Evolutionary conservation across 2,888 invertebrate genomes (phyloP), one percentile per base, ranked within the genome.

Genomic region (Epistrophella euchroma): DNA sequence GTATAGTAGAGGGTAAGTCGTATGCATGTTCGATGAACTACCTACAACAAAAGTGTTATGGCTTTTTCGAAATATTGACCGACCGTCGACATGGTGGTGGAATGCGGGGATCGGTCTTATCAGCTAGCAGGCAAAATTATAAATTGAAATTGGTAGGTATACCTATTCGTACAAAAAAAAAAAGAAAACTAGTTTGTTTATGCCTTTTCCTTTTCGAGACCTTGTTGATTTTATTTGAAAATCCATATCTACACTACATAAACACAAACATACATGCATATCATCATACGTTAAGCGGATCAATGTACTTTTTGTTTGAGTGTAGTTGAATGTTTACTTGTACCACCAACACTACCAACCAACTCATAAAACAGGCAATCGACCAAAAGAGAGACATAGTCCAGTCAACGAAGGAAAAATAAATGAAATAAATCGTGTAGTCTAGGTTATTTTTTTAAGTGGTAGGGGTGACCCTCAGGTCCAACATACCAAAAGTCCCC

Each of bases 241-340:
- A 13, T 32, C 9, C 35, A 1, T 66, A 11, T 4, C 28, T 45
- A 28, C 15, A 11, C 32, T 43, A 17, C 13, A 47, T 47, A n/a
- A n/a, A 10, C 32, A 7, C 5, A 32, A 1, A 32, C 32, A 32
- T 32, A 9, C 1, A 32, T 32, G 32, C 9, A 64, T n/a, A n/a
- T n/a, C n/a, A n/a, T n/a, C 55, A 40, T 43, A 47, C 47, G 75
- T 15, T 73, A 60, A 60, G 43, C 85, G 80, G 80, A 85, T 80
- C 85, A 85, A 85, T 55, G 85, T 68, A 85, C 85, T 76, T 80
- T 25, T 79, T 25, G 37, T 45, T 58, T 66, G 72, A 72, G 60
- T 60, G 60, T 40, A 78, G 66, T 68, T 19, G 50, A 68, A 22
- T 68, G 35, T 68, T 50, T 68, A 35, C 13, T 40, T 62, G 1